Evolutionary conservation across 2,113 vertebrate species (phyloP), one percentile per base, ranked within the genome.

Genomic region (Penelope pileata): DNA sequence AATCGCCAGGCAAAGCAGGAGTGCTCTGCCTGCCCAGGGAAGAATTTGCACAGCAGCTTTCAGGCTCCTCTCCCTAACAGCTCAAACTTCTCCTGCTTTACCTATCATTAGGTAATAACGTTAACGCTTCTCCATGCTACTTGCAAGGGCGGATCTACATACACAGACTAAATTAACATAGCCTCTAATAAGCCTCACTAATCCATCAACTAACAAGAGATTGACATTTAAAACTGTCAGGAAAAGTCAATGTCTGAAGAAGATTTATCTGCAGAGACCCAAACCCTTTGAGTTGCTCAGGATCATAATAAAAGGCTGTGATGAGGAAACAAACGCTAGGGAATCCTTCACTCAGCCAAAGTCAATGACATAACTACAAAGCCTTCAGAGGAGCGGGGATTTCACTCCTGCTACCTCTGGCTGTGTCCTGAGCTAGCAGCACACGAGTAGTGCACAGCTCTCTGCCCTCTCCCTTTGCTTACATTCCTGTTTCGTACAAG

Each of bases 61-160:
- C 70, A 91, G 36, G 23, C 10, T 80, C 42, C 6, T 86, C 29
- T 90, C 59, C 42, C 68, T 0, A 0, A 50, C 47, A 94, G 58
- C n/a, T 63, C 77, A 85, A 91, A 75, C 66, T 68, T 0, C 1
- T 1, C 77, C 83, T 92, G 59, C 93, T 97, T 95, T 83, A 92
- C 81, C 74, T 94, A 91, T 93, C 92, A 17, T 82, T 94, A 87
- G 17, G 15, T 94, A 88, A 95, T 96, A 95, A 86, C 92, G 88
- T 87, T 97, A 96, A 97, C 92, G 80, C 68, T 23, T 95, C 96
- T 91, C 96, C 85, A 83, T 73, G 77, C 58, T 79, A 77, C 91
- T 90, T 86, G 36, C 36, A 94, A 93, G 86, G 40, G 30, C 68
- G 83, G 72, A 77, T 86, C 72, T 91, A 83, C 79, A 51, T 67